Evolutionary conservation across 2,888 invertebrate species (phyloP).

Genomic region (Epistrophella euchroma): DNA sequence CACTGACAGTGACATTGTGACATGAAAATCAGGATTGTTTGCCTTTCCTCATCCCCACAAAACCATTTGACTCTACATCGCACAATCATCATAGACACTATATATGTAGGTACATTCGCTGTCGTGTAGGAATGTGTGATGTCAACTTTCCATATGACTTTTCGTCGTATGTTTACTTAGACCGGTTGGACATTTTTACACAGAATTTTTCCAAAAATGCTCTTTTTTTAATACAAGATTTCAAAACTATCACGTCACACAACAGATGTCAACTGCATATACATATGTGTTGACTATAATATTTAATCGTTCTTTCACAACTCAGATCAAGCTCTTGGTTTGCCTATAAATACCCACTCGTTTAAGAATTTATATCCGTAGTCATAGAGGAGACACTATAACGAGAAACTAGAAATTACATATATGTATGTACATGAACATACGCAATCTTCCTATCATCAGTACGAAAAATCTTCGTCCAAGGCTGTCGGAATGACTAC

Average conservation of each 20-base stretch:
- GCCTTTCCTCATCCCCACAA: background rate
- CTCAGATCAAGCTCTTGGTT: background rate
- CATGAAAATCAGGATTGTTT: background rate
- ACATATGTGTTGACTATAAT: background rate
- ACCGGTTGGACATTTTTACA: background rate
- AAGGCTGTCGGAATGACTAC: too few relatives aligned
- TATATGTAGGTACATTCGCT: background rate
- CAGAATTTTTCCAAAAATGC: background rate
- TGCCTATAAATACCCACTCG: background rate
- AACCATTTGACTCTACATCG: background rate
- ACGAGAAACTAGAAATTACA: too few relatives aligned
- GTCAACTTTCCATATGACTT: background rate
- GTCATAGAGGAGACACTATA: too few relatives aligned
- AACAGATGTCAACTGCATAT: background rate
- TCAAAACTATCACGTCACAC: background rate
- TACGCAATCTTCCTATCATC: too few relatives aligned
- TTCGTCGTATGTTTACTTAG: background rate
- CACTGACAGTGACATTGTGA: background rate
- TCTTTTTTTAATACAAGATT: background rate
- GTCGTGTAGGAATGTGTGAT: background rate
- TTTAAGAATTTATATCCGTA: too few relatives aligned
- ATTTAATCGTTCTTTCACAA: background rate
- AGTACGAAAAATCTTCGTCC: too few relatives aligned
- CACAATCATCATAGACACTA: conserved; percentile 3
- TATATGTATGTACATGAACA: too few relatives aligned